Percentiles rank a stretch among this genome's conserved stretches.
Evolutionary conservation across 2,113 vertebrate genomes (phyloP).

Genomic region (Illadopsis cleaveri): DNA sequence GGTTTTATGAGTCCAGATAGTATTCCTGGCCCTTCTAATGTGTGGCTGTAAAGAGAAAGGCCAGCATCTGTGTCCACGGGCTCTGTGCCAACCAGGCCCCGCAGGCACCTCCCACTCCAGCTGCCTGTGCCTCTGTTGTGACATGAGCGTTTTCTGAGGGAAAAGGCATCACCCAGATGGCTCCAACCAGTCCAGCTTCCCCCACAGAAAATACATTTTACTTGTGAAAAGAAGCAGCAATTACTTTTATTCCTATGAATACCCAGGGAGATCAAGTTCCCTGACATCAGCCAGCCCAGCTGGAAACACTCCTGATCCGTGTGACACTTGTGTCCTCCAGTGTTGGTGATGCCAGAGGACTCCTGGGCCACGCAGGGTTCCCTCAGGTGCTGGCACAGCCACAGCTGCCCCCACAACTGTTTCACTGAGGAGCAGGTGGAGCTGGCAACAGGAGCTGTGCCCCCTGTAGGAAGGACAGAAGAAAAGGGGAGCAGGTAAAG

Average conservation of each 20-base stretch:
- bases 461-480: neutral
- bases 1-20: neutral
- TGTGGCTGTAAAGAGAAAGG: neutral
- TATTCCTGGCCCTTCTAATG: neutral
- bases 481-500: neutral
- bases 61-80: neutral
- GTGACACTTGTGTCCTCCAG: neutral
- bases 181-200: neutral
- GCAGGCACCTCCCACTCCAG: neutral
- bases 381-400: neutral
- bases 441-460: neutral
- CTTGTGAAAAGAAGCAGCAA: neutral
- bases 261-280: neutral
- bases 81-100: neutral
- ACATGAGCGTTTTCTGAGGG: neutral
- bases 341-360: neutral
- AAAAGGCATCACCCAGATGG: neutral
- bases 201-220: neutral
- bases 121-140: neutral
- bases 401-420: accelerated
- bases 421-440: neutral
- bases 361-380: accelerated
- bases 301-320: accelerated
- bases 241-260: constrained; percentile 21
- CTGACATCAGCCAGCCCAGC: neutral